Evolutionary conservation across 2,113 vertebrate genomes (phyloP).

Genomic region (Nymphicus hollandicus): DNA sequence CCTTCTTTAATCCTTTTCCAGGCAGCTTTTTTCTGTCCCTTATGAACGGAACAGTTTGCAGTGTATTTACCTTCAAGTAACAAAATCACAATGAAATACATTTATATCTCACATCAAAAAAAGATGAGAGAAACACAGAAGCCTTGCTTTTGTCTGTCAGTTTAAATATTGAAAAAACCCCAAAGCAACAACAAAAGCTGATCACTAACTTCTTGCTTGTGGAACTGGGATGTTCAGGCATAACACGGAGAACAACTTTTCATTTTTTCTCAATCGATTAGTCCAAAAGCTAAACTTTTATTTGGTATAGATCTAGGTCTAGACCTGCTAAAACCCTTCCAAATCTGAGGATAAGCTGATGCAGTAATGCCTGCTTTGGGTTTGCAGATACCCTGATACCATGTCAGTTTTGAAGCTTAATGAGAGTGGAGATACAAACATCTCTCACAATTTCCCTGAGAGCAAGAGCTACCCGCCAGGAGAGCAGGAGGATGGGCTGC

Average conservation of each 20-base stretch:
- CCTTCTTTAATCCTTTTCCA: not conserved
- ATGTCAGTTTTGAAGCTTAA: not conserved
- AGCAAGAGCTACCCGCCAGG: not conserved
- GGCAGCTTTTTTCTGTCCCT: not conserved
- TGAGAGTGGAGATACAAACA: not conserved
- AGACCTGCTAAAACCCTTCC: not conserved
- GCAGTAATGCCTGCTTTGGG: not conserved
- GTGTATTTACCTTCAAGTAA: not conserved
- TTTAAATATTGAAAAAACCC: not conserved
- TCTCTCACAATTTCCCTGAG: not conserved
- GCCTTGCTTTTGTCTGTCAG: not conserved
- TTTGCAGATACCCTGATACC: not conserved
- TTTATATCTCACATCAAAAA: not conserved
- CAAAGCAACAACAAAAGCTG: not conserved
- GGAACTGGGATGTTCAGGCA: not conserved
- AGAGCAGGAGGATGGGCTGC: not conserved
- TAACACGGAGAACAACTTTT: not conserved
- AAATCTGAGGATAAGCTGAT: not conserved
- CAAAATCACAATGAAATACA: not conserved
- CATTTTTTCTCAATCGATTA: fast-evolving
- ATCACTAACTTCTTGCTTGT: not conserved
- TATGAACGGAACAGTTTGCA: not conserved
- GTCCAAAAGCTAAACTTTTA: not conserved
- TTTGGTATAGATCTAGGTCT: not conserved
- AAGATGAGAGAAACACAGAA: not conserved